Conservation (phyloP, 2,797 vertebrate species). For the Falco berigora region DNA sequence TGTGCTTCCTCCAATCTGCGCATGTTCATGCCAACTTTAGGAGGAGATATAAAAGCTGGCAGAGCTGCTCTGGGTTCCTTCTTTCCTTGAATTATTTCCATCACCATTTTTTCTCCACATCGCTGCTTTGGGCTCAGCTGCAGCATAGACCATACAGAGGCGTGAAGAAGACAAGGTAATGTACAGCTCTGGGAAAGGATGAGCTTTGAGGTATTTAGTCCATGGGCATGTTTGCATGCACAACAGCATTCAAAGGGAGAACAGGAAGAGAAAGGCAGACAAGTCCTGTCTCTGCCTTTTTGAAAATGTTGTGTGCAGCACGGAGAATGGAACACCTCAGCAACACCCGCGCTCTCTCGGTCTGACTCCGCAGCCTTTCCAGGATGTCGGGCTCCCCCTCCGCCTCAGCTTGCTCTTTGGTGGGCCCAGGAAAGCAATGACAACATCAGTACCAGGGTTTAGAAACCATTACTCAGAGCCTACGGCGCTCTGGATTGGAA, state of each 20-base stretch:
- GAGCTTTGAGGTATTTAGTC: neutral
- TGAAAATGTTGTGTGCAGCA: neutral
- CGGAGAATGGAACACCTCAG: neutral
- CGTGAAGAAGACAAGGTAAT: neutral
- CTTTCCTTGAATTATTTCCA: neutral
- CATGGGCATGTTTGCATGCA: accelerated
- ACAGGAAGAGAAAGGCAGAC: neutral
- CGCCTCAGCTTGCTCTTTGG: neutral
- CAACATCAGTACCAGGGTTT: neutral
- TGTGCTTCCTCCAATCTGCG: accelerated
- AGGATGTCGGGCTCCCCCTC: neutral
- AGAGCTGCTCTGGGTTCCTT: neutral
- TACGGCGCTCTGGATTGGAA: neutral
- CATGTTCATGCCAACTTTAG: neutral
- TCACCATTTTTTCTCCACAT: neutral
- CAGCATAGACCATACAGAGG: neutral
- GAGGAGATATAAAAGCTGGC: neutral
- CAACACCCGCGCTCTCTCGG: neutral
- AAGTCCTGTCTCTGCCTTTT: neutral
- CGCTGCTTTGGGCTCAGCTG: neutral
- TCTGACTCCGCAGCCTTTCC: neutral
- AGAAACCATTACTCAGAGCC: neutral
- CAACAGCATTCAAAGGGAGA: neutral
- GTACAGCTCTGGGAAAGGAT: neutral
- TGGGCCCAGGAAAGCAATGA: neutral